phyloP scores from a whole-genome alignment of 2,797 vertebrate species.

The Coregonus sp. region DNA sequence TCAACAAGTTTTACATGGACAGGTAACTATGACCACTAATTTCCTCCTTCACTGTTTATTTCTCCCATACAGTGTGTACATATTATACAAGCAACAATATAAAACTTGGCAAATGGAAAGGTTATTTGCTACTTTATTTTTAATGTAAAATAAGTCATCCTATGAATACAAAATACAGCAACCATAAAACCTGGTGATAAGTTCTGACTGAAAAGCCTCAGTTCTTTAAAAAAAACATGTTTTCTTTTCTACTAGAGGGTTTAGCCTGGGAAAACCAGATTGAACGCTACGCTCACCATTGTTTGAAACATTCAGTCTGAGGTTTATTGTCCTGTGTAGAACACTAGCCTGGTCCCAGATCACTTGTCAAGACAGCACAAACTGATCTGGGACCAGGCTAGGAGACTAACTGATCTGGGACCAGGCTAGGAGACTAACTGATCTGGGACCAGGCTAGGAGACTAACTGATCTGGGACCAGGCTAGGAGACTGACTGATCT shows the following conservation, averaged over 20 bases:
- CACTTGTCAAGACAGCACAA: slow-evolving; percentile 8
- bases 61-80: slow-evolving; percentile 82
- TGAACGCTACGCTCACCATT: too few species aligned
- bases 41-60: slow-evolving; percentile 52
- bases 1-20: slow-evolving; percentile 75
- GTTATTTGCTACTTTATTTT: slow-evolving; percentile 69
- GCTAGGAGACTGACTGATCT: too few species aligned
- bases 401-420: too few species aligned
- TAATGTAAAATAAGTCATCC: slow-evolving; percentile 53
- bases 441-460: too few species aligned
- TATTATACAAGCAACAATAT: slow-evolving; percentile 86
- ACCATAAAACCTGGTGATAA: slow-evolving; percentile 49
- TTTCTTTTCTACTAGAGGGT: neutral
- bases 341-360: slow-evolving; percentile 34
- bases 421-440: too few species aligned
- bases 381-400: too few species aligned
- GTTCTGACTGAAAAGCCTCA: slow-evolving; percentile 36
- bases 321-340: neutral
- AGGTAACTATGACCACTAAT: slow-evolving; percentile 58
- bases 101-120: slow-evolving; percentile 86
- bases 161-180: slow-evolving; percentile 62
- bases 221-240: slow-evolving; percentile 9
- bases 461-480: too few species aligned
- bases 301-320: too few species aligned
- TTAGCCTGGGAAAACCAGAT: neutral